Evolutionary conservation across 2,797 vertebrate species (phyloP).

Genomic region (Simalia tracyae): DNA sequence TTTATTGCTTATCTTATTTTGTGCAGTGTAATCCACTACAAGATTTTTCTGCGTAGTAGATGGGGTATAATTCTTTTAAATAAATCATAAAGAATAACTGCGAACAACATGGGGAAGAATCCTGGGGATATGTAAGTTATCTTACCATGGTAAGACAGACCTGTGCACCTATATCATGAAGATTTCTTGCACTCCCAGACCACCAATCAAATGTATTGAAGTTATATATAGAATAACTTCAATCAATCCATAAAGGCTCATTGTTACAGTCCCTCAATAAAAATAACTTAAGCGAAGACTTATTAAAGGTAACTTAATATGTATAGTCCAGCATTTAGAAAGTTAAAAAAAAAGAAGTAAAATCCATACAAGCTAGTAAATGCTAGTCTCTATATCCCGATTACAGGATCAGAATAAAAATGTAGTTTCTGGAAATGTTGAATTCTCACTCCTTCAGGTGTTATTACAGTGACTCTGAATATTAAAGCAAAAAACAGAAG

Average conservation of each 20-base stretch:
- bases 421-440: background rate
- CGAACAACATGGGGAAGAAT: no score
- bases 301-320: background rate
- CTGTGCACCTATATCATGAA: no score
- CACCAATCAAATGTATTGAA: background rate
- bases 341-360: background rate
- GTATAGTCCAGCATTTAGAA: background rate
- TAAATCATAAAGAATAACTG: no score
- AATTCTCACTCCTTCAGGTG: background rate
- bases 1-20: no score
- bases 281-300: background rate
- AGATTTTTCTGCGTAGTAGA: no score
- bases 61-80: no score
- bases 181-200: background rate
- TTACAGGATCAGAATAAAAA: background rate
- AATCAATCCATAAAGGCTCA: background rate
- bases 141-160: no score
- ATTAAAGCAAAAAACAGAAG: no score
- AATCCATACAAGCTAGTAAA: background rate
- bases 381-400: background rate
- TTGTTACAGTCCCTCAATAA: no score
- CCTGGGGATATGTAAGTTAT: no score
- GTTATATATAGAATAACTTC: background rate
- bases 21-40: no score
- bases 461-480: background rate